Conservation (phyloP, 2,888 invertebrate genomes). For the Ectobius pallidus region DNA sequence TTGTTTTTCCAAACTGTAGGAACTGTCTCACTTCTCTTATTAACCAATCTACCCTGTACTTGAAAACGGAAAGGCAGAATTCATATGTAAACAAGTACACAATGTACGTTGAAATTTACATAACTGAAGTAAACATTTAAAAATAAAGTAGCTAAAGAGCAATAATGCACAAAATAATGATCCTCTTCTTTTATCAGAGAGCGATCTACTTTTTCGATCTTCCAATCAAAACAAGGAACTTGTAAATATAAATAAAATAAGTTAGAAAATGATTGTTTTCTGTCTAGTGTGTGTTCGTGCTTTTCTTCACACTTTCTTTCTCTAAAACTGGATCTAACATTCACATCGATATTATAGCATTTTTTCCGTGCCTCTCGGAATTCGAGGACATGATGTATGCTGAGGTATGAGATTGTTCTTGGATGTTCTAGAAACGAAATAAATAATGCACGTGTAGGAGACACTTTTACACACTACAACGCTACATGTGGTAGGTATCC, state of each 20-base stretch:
- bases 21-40: background rate
- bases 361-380: background rate
- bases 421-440: slow-evolving; percentile 13
- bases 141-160: slow-evolving; percentile 1
- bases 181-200: slow-evolving; percentile 1
- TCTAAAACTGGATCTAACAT: slow-evolving; percentile 12
- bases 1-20: background rate
- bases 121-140: background rate
- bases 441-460: slow-evolving; percentile 18
- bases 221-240: slow-evolving; percentile 3
- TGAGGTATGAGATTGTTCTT: slow-evolving; percentile 12
- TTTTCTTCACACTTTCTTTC: slow-evolving; percentile 2
- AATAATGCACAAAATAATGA: background rate
- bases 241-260: slow-evolving; percentile 18
- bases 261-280: slow-evolving; percentile 7
- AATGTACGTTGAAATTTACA: background rate
- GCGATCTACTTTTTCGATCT: slow-evolving; percentile 15
- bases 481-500: slow-evolving; percentile 17
- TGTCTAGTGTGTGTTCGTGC: slow-evolving; percentile 5
- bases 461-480: slow-evolving; percentile 7
- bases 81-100: background rate
- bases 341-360: background rate
- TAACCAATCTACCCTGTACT: slow-evolving; percentile 24
- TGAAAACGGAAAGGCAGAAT: slow-evolving; percentile 1
- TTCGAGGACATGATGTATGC: background rate